These are phyloP conservation scores for Diplazon laetatorius DNA, from an alignment of 2,888 invertebrate species.

Conservation along the genomic window DNA sequence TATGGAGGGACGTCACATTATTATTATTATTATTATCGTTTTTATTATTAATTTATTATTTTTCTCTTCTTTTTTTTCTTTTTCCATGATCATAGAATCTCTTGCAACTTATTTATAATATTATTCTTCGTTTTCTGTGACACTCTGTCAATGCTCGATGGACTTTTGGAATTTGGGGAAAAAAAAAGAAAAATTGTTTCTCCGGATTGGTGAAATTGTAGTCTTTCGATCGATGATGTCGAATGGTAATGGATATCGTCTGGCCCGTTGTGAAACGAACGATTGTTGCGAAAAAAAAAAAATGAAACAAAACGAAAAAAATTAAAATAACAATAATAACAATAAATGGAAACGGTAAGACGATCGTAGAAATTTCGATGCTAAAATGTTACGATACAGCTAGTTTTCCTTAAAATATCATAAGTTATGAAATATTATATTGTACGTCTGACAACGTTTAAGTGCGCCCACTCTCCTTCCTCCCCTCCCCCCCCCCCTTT, in stretches of 20 bases:
- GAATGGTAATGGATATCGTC: too few relatives aligned
- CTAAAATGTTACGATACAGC: slow-evolving; percentile 63
- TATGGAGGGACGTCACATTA: too few relatives aligned
- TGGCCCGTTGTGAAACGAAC: too few relatives aligned
- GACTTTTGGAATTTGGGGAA: neutral
- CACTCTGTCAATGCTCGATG: neutral
- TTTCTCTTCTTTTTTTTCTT: neutral
- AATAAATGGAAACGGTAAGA: too few relatives aligned
- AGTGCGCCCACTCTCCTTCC: slow-evolving; percentile 23
- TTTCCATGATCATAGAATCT: slow-evolving; percentile 6
- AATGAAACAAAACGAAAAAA: too few relatives aligned
- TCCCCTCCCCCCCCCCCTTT: too few relatives aligned
- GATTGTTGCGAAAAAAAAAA: too few relatives aligned
- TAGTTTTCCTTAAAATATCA: slow-evolving; percentile 65
- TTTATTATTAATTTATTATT: too few relatives aligned
- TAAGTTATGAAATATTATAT: slow-evolving; percentile 52
- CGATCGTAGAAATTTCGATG: slow-evolving; percentile 52
- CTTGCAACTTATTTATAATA: slow-evolving; percentile 1
- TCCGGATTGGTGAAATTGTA: too few relatives aligned
- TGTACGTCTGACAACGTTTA: slow-evolving; percentile 53
- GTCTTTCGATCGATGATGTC: too few relatives aligned
- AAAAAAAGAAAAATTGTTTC: slow-evolving; percentile 3
- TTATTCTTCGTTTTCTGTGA: slow-evolving; percentile 3
- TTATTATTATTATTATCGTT: too few relatives aligned
- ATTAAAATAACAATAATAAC: too few relatives aligned